Evolutionary conservation across 2,797 vertebrate genomes (phyloP).

Genomic region (Fistularia tabacaria): DNA sequence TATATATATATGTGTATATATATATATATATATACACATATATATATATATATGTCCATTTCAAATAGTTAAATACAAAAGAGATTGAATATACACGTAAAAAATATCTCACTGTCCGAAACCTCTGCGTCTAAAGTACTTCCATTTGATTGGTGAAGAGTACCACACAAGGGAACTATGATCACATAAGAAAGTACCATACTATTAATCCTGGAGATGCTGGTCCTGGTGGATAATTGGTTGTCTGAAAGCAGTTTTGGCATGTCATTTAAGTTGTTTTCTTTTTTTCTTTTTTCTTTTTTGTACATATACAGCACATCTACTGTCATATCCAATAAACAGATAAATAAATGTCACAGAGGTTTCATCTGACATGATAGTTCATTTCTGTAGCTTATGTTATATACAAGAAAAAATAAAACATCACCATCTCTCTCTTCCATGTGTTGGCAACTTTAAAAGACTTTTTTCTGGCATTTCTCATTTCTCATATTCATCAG

Average conservation of each 20-base stretch:
- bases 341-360: slow-evolving; percentile 64
- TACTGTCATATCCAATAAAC: slow-evolving; percentile 42
- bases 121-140: slow-evolving; percentile 56
- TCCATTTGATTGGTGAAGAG: slow-evolving; percentile 33
- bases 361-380: slow-evolving; percentile 63
- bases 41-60: slow-evolving; percentile 42
- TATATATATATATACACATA: too few relatives aligned
- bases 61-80: slow-evolving; percentile 72
- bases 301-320: slow-evolving; percentile 33
- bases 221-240: slow-evolving; percentile 33
- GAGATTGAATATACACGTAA: slow-evolving; percentile 67
- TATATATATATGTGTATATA: slow-evolving; percentile 14
- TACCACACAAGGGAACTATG: slow-evolving; percentile 33
- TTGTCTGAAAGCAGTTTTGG: slow-evolving; percentile 22
- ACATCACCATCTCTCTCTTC: slow-evolving; percentile 52
- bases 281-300: slow-evolving; percentile 6
- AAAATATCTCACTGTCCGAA: slow-evolving; percentile 64
- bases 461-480: slow-evolving; percentile 27
- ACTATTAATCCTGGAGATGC: slow-evolving; percentile 19
- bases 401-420: slow-evolving; percentile 71
- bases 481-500: slow-evolving; percentile 29
- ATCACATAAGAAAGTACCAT: slow-evolving; percentile 40
- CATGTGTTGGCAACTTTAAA: slow-evolving; percentile 49
- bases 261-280: slow-evolving; percentile 12
- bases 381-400: slow-evolving; percentile 74